These are phyloP conservation scores for Rallus crepitans DNA, from an alignment of 2,797 vertebrate species.

Conservation along the genomic window DNA sequence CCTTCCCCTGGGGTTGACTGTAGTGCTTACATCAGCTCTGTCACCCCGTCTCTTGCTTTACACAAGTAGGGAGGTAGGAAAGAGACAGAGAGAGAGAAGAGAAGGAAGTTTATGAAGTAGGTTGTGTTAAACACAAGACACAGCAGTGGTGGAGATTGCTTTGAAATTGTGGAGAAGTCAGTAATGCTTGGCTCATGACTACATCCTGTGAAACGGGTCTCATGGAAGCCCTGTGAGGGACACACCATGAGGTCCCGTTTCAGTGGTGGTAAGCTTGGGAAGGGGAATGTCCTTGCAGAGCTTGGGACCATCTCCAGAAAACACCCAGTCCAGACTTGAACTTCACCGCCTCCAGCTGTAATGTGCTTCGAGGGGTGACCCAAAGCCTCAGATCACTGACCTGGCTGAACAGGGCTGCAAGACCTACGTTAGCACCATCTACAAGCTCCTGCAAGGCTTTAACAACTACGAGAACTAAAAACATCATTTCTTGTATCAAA, in stretches of 20 bases:
- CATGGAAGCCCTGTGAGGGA: not conserved
- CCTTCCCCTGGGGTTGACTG: not conserved
- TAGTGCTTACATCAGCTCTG: not conserved
- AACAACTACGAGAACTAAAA: not conserved
- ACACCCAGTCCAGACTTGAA: not conserved
- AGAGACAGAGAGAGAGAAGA: not conserved
- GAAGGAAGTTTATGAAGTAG: not conserved
- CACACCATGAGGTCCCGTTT: rapidly evolving
- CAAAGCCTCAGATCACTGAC: not conserved
- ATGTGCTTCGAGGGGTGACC: not conserved
- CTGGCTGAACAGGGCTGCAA: not conserved
- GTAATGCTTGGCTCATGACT: not conserved
- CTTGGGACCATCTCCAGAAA: not conserved
- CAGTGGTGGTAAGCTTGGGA: not conserved
- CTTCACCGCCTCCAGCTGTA: not conserved
- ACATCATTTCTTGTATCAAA: not conserved
- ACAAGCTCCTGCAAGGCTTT: not conserved
- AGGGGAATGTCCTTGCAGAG: not conserved
- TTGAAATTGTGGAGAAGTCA: not conserved
- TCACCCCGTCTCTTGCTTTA: not conserved
- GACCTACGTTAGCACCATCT: not conserved
- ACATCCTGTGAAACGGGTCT: not conserved
- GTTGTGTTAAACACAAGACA: not conserved
- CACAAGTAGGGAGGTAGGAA: not conserved
- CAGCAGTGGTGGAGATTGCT: not conserved